Base-by-base conservation (phyloP, 2,888 invertebrate species). In the Luperina testacea region DNA sequence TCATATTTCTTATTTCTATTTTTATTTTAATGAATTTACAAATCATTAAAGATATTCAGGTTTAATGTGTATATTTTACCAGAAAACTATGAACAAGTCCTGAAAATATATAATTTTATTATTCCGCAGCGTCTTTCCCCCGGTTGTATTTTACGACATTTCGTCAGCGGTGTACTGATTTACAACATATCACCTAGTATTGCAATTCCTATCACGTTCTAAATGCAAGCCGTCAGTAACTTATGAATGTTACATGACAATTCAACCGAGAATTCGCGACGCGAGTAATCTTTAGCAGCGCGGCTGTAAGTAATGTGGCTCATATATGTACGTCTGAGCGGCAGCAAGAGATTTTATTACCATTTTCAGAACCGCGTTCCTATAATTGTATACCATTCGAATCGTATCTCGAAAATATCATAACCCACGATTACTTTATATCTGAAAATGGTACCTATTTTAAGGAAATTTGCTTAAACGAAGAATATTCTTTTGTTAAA, bases 191-290 rank as follows among this genome's bases (percentile, higher is more conserved):
- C 75, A 83, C 61, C 77, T 70, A 38, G 32, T 78, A 78, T 85
- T 87, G 80, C 73, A 85, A 89, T 87, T 89, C 81, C 69, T 71
- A 67, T 77, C 87, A 88, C 88, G 88, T 85, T 65, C 84, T 81
- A 85, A 87, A 87, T 88, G 85, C 89, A 89, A 85, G 85, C 85
- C 77, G 87, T 87, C 87, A 85, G 81, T 81, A 85, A 85, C 85
- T 87, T 84, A 88, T 89, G 89, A 89, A 89, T 89, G 89, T 89
- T 88, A 86, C 86, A 88, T 86, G 89, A 80, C 86, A 86, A 87
- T 81, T 87, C 77, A 86, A 64, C 73, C 72, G 75, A 80, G 86
- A 83, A 86, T 82, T 76, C 79, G 69, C 83, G 82, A 45, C 72
- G 86, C 70, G 84, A 89, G 85, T 89, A 88, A 85, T 88, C 81